A percentile compares a stretch with the other conserved stretches of the same genome.
These are phyloP conservation scores for Enteromius viviparus DNA, from an alignment of 2,797 vertebrate species.

Conservation along the genomic window DNA sequence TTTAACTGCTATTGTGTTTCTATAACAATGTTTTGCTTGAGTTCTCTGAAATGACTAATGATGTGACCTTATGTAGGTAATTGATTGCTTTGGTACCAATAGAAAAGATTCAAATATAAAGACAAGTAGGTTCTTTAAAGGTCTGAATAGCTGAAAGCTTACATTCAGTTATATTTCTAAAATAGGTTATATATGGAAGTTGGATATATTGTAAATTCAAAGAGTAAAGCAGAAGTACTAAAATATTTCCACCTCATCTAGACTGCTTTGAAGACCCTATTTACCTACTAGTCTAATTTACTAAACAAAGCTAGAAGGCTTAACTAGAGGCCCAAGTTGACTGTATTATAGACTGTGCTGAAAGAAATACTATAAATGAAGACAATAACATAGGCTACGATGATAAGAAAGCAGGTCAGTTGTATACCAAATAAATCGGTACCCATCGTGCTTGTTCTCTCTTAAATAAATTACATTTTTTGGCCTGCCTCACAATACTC, in stretches of 20 bases:
- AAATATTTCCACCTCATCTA: background rate
- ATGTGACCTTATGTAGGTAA: background rate
- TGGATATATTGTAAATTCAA: background rate
- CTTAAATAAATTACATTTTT: constrained; percentile 20
- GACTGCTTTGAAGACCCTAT: background rate
- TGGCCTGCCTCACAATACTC: background rate
- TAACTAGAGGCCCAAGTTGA: background rate
- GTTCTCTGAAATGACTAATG: background rate
- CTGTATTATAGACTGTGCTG: background rate
- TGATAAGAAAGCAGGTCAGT: background rate
- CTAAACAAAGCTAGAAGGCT: background rate
- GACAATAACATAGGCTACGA: background rate
- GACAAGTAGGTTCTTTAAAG: background rate
- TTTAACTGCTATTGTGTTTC: background rate
- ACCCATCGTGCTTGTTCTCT: background rate
- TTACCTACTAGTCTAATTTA: background rate
- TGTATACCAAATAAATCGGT: constrained; percentile 2
- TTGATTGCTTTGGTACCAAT: constrained; percentile 3
- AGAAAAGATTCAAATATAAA: background rate
- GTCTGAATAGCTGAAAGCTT: background rate
- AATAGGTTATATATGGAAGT: background rate
- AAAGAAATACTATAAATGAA: background rate
- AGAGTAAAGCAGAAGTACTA: background rate
- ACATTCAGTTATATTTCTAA: background rate
- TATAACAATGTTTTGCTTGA: background rate